phyloP scores from a whole-genome alignment of 2,888 invertebrate genomes.

The Pteria penguin region DNA sequence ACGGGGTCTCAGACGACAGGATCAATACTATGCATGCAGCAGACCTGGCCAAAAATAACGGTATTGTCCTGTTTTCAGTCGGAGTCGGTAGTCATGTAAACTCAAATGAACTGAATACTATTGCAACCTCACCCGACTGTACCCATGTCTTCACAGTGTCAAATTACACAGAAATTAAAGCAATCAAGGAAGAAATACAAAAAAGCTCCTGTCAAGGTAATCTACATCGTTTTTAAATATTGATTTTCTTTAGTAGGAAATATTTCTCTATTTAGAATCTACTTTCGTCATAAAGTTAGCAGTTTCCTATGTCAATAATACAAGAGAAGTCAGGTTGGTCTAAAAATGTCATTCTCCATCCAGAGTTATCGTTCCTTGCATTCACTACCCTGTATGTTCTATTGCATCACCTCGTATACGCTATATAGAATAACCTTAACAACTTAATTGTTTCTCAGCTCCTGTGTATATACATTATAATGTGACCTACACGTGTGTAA shows the following conservation, averaged over 20 bases:
- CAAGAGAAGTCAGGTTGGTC: too few relatives aligned
- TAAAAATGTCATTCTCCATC: too few relatives aligned
- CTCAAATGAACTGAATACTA: constrained; percentile 50
- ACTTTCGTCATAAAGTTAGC: too few relatives aligned
- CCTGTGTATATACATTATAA: constrained; percentile 56
- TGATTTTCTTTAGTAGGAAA: too few relatives aligned
- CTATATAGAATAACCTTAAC: background rate
- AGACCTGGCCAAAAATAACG: constrained; percentile 39
- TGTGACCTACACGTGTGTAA: constrained; percentile 55
- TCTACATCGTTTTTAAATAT: too few relatives aligned
- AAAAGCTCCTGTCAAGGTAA: constrained; percentile 65
- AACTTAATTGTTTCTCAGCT: constrained; percentile 57
- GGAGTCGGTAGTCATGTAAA: constrained; percentile 60
- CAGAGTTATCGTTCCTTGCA: too few relatives aligned
- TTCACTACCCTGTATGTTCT: too few relatives aligned
- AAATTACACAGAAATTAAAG: constrained; percentile 58
- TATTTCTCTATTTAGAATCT: too few relatives aligned
- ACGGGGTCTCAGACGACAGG: constrained; percentile 56
- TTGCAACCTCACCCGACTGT: constrained; percentile 60
- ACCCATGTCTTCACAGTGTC: constrained; percentile 60
- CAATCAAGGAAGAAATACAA: constrained; percentile 64
- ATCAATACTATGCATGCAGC: constrained; percentile 56
- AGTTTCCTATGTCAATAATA: too few relatives aligned
- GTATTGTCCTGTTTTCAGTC: constrained; percentile 58
- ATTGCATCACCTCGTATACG: too few relatives aligned